These are phyloP conservation scores for Fundulus diaphanus DNA, from an alignment of 2,797 vertebrate genomes.

Conservation along the genomic window DNA sequence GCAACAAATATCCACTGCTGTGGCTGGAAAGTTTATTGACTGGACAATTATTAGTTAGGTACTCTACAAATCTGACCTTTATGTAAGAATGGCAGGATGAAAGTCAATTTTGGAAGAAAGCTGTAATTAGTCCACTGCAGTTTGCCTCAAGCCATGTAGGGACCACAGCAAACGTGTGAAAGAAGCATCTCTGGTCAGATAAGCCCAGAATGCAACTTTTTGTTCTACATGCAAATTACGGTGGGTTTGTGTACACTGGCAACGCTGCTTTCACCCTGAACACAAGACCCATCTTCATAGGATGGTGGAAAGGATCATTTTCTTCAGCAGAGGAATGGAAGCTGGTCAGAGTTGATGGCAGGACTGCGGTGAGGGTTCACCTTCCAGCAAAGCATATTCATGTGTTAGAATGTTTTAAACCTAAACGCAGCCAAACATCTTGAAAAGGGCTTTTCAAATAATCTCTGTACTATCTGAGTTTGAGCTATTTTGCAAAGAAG, in stretches of 20 bases:
- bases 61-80: neutral
- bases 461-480: too few species aligned
- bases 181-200: neutral
- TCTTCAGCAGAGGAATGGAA: neutral
- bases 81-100: neutral
- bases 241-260: neutral
- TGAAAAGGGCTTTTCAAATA: too few species aligned
- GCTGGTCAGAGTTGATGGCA: neutral
- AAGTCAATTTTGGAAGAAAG: neutral
- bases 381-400: neutral
- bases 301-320: neutral
- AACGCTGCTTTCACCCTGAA: neutral
- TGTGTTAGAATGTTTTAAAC: neutral
- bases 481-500: too few species aligned
- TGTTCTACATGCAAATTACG: neutral
- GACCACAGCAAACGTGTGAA: neutral
- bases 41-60: neutral
- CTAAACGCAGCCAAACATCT: neutral
- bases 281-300: neutral
- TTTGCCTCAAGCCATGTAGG: neutral
- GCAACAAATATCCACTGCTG: neutral
- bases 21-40: neutral
- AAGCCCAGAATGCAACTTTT: neutral
- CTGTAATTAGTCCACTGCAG: neutral
- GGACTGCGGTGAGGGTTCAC: neutral